phyloP scores from a whole-genome alignment of 2,888 invertebrate species.

The Drosophila aldrichi region DNA sequence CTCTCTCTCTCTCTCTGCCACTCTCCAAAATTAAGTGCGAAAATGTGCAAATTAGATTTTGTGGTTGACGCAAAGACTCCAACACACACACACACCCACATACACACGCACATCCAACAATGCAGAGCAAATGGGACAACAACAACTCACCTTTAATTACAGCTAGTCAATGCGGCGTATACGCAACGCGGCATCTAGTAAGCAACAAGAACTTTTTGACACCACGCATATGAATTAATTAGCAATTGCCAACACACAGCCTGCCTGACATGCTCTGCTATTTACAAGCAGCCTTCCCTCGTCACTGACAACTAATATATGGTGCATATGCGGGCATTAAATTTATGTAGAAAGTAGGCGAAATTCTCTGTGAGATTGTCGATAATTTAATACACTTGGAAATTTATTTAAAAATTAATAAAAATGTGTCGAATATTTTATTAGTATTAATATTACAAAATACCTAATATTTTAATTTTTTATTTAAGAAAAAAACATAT shows the following conservation, averaged over 20 bases:
- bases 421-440: not conserved
- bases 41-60: slow-evolving; percentile 75
- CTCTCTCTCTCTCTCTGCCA: slow-evolving; percentile 23
- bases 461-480: no score
- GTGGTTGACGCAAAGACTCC: slow-evolving; percentile 46
- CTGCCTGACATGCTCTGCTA: slow-evolving; percentile 29
- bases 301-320: slow-evolving; percentile 17
- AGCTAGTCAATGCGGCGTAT: slow-evolving; percentile 39
- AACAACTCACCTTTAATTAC: slow-evolving; percentile 55
- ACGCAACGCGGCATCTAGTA: slow-evolving; percentile 28
- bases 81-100: slow-evolving; percentile 13
- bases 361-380: not conserved
- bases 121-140: slow-evolving; percentile 7
- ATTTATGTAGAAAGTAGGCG: not conserved
- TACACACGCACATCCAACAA: slow-evolving; percentile 17
- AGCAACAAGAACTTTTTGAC: slow-evolving; percentile 54
- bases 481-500: no score
- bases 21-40: slow-evolving; percentile 63
- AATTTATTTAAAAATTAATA: not conserved
- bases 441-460: no score
- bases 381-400: slow-evolving; percentile 2
- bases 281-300: slow-evolving; percentile 19
- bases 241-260: slow-evolving; percentile 48
- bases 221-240: slow-evolving; percentile 69
- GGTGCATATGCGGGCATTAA: not conserved